Evolutionary conservation across 2,797 vertebrate genomes (phyloP), one percentile per base, ranked within the genome.

Genomic region (Fistularia tabacaria): DNA sequence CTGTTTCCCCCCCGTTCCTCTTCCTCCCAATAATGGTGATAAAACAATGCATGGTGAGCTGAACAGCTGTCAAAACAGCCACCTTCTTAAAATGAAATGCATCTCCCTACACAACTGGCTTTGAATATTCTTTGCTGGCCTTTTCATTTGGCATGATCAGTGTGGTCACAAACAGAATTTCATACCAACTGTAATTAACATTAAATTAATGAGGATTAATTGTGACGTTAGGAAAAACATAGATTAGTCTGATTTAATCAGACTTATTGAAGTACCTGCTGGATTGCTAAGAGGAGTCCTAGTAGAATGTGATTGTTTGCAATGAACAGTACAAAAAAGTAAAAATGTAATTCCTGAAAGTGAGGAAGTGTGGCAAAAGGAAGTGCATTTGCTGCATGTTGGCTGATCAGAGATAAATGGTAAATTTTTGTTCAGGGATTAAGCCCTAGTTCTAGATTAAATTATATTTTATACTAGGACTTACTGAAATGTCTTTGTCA

Each of bases 61-160:
- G 60, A 69, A 8, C 76, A 81, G 55, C 66, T 82, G 79, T 84
- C 66, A 67, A 74, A 85, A 79, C 74, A 70, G 25, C 45, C 12
- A 8, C 36, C 49, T 54, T 51, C n/a, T 70, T 59, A 12, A 69
- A 57, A 56, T 62, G 46, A 51, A 65, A 53, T 46, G n/a, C 62
- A 53, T 64, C 66, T 54, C 57, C 48, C 46, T 56, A 37, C 56
- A 56, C 51, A 36, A 56, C 63, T 59, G 51, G 55, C 51, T 49
- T 13, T 57, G 62, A 57, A 60, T 46, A 59, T 50, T 62, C 55
- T 38, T 12, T 37, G 10, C 52, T 44, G 1, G 1, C 38, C 39
- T 64, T 37, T 38, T 56, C 14, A 13, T 36, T 14, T 41, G 49
- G 46, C 38, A 39, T 68, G 38, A 48, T 6, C 0, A 3, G 8